Evolutionary conservation across 1,140 invertebrate species (phyloP).

Genomic region (Helicorthomorpha holstii): DNA sequence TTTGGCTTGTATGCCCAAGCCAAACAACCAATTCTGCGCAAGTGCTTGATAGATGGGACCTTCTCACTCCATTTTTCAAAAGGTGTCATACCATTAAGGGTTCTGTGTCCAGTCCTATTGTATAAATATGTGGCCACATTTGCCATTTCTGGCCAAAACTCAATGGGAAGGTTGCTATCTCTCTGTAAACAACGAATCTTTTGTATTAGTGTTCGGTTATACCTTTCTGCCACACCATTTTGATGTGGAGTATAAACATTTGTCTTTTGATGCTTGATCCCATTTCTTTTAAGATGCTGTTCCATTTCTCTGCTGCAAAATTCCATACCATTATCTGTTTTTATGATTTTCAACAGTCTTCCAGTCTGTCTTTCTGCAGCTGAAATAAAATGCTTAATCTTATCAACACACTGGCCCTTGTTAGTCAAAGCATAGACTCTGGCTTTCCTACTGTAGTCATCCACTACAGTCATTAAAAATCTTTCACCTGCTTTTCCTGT

Average conservation of each 20-base stretch:
- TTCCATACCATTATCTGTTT: conserved; percentile 9
- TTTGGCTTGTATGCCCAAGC: conserved; percentile 14
- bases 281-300: conserved; percentile 11
- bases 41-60: conserved; percentile 29
- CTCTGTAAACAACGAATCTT: background rate
- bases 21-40: conserved; percentile 29
- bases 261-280: conserved; percentile 22
- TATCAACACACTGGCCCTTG: conserved; percentile 9
- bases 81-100: conserved; percentile 22
- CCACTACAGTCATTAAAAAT: conserved; percentile 11
- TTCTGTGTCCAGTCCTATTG: conserved; percentile 24
- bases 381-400: conserved; percentile 7
- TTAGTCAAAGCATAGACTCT: conserved; percentile 6
- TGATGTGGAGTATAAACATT: conserved; percentile 23
- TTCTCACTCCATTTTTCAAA: conserved; percentile 24
- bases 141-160: conserved; percentile 5
- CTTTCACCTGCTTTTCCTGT: background rate
- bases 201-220: conserved; percentile 17
- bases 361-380: background rate
- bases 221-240: conserved; percentile 25
- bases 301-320: conserved; percentile 6
- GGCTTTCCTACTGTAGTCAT: conserved; percentile 8
- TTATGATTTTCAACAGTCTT: conserved; percentile 2
- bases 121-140: conserved; percentile 22
- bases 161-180: background rate